Percentiles rank a stretch among this genome's conserved stretches.
These are phyloP conservation scores for Stegophylla sp. DNA, from an alignment of 2,888 invertebrate genomes.

Conservation along the genomic window DNA sequence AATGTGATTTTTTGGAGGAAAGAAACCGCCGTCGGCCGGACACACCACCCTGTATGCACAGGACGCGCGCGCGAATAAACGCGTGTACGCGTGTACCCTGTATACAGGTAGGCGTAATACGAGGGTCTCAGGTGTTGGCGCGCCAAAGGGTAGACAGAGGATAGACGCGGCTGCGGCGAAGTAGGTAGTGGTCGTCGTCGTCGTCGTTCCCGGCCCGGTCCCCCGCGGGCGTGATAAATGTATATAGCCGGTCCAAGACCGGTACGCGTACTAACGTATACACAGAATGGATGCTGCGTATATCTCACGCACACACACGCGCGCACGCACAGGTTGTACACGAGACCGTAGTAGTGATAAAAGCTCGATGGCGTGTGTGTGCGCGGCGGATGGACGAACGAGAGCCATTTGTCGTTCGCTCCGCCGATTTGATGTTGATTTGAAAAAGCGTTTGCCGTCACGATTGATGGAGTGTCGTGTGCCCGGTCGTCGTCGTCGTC, in stretches of 20 bases:
- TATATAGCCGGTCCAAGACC: slow-evolving; percentile 35
- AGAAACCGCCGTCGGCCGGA: no score
- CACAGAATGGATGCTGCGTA: background rate
- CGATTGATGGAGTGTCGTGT: slow-evolving; percentile 57
- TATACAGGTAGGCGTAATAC: slow-evolving; percentile 20
- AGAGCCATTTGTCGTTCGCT: slow-evolving; percentile 53
- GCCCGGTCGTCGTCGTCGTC: background rate
- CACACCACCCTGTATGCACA: background rate
- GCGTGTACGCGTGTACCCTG: background rate
- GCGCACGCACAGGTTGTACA: no score
- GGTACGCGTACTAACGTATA: background rate
- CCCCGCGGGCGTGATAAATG: slow-evolving; percentile 43
- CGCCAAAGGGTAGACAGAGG: background rate
- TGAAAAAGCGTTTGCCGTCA: slow-evolving; percentile 59
- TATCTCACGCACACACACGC: no score
- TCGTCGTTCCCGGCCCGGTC: slow-evolving; percentile 16
- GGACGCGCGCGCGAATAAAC: background rate
- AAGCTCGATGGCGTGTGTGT: no score
- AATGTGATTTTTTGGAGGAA: no score
- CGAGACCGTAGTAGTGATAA: no score
- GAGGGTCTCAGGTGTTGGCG: slow-evolving; percentile 29
- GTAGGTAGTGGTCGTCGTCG: background rate
- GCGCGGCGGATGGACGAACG: slow-evolving; percentile 6
- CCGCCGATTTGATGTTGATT: slow-evolving; percentile 53
- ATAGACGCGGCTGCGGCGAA: no score